Evolutionary conservation across 1,140 invertebrate species (phyloP), one percentile per base, ranked within the genome.

Genomic region (Linepithema humile): DNA sequence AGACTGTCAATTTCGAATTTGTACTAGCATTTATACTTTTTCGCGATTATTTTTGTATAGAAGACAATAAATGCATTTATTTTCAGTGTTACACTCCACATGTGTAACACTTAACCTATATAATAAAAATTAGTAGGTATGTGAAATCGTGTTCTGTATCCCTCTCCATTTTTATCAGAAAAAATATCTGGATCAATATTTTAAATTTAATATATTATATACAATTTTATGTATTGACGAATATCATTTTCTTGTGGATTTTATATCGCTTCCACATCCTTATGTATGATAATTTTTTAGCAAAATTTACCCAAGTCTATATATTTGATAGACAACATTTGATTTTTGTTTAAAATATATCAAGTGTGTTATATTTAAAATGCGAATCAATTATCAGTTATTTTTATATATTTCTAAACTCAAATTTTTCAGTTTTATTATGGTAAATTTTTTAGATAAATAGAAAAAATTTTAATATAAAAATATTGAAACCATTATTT

Each of bases 1-100:
- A 23, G 32, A n/a, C 29, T 72, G 35, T 53, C 12, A 50, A 53
- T 72, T 53, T 72, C 6, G 32, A 35, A 72, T 72, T 72, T 53
- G 12, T 48, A 50, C 50, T 20, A 9, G n/a, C 17, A 5, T 17
- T 50, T 6, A 15, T 50, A 50, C 35, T 23, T 48, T n/a, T 26
- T 17, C 4, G 15, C 20, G 9, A 48, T 48, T 48, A 69, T 17
- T 10, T 4, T 57, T 15, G 32, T 10, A 20, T 29, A 1, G 15
- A 29, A 26, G 12, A n/a, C 26, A 67, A 67, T 26, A 43, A 20
- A 62, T 67, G 20, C 3, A 40, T 45, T 26, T 29, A 23, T 20
- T n/a, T 7, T 60, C 26, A 17, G 26, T 53, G 20, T 35, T 62
- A 5, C 15, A 20, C 3, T 4, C 17, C 20, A 35, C 12, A 35